These are phyloP conservation scores for Carterocephalus palaemon DNA, from an alignment of 2,888 invertebrate species.

Conservation along the genomic window DNA sequence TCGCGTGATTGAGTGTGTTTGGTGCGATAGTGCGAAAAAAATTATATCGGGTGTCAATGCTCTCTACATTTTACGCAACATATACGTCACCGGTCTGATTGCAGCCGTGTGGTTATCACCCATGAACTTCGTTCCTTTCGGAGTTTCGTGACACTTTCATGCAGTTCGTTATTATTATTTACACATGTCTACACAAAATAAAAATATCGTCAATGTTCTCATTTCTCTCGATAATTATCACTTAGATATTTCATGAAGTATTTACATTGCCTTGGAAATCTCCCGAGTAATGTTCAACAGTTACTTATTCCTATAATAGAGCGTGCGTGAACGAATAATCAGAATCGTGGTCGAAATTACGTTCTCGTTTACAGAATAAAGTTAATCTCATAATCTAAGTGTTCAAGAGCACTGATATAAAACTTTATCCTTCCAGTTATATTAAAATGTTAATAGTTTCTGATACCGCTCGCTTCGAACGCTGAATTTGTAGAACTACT, in stretches of 20 bases:
- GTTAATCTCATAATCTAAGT: constrained; percentile 18
- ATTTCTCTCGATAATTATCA: constrained; percentile 40
- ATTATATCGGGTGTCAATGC: constrained; percentile 24
- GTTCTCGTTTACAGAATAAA: constrained; percentile 5
- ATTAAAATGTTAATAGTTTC: constrained; percentile 26
- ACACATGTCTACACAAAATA: too few relatives aligned
- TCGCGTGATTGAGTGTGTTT: constrained; percentile 43
- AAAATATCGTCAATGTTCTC: not conserved
- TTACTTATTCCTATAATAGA: too few relatives aligned
- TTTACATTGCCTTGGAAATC: too few relatives aligned
- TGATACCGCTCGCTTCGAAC: constrained; percentile 20
- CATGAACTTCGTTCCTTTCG: constrained; percentile 1
- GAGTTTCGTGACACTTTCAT: not conserved
- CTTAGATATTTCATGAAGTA: too few relatives aligned
- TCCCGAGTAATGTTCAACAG: too few relatives aligned
- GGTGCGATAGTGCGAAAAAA: constrained; percentile 54
- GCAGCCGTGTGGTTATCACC: constrained; percentile 2
- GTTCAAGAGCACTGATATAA: constrained; percentile 19
- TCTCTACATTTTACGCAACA: constrained; percentile 25
- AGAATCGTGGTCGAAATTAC: not conserved
- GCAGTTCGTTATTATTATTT: too few relatives aligned
- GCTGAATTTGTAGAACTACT: constrained; percentile 30
- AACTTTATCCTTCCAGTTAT: constrained; percentile 23
- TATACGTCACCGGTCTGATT: constrained; percentile 27
- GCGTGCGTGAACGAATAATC: too few relatives aligned